phyloP scores from a whole-genome alignment of 2,113 vertebrate genomes.

The Rhineura floridana region DNA sequence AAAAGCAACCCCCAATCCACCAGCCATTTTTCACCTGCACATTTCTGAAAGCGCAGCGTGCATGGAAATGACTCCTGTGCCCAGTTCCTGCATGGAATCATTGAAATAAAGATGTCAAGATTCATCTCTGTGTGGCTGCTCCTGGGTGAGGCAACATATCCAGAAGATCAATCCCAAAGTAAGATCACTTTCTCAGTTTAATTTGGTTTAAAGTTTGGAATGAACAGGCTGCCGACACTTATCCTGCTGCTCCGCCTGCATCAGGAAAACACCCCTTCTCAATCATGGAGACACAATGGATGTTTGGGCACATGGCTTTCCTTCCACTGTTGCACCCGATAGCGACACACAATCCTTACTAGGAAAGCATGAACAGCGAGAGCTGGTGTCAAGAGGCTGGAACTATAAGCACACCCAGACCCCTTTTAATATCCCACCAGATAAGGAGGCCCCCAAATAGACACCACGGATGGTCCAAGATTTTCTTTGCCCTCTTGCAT shows the following conservation, averaged over 20 bases:
- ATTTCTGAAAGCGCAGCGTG: neutral
- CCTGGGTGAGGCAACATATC: neutral
- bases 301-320: neutral
- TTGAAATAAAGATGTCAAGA: neutral
- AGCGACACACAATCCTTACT: neutral
- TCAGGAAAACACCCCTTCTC: neutral
- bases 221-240: no score
- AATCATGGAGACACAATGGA: no score
- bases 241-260: neutral
- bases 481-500: neutral
- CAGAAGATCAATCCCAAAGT: neutral
- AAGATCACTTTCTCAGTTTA: neutral
- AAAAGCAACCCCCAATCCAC: neutral
- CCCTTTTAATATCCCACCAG: neutral
- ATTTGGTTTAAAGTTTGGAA: neutral
- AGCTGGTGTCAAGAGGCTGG: neutral
- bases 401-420: neutral
- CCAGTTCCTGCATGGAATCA: neutral
- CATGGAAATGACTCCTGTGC: neutral
- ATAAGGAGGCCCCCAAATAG: neutral
- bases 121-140: neutral
- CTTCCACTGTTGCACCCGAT: neutral
- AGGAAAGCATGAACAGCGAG: neutral
- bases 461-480: no score
- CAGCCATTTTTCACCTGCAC: neutral